Evolutionary conservation across 23 tunicate genomes (phyloP).

Genomic region (Ascidia mentula): DNA sequence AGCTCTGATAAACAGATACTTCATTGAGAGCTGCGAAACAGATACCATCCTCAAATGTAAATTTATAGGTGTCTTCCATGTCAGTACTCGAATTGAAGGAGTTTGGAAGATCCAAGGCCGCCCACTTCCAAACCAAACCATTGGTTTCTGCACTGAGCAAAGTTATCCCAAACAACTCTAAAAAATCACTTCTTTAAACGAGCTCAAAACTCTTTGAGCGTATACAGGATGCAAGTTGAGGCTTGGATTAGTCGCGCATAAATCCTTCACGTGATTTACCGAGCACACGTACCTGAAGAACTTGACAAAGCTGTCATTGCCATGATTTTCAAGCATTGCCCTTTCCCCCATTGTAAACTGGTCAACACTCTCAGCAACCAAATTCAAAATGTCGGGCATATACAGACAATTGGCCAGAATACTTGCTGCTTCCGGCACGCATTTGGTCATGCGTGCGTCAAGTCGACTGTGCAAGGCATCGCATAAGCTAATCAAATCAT

Average conservation of each 20-base stretch:
- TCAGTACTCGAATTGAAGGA: neutral
- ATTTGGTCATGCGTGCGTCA: conserved; percentile 9
- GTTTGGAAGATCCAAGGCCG: neutral
- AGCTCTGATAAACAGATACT: neutral
- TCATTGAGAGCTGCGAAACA: neutral
- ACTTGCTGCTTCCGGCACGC: neutral
- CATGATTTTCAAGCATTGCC: neutral
- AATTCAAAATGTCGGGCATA: conserved; percentile 6
- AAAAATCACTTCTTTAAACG: neutral
- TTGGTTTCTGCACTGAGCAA: conserved; percentile 8
- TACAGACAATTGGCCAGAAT: neutral
- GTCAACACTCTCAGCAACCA: neutral
- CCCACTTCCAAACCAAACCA: neutral
- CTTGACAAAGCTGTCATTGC: neutral
- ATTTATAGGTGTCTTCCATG: neutral
- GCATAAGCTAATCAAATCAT: neutral
- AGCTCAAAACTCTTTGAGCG: neutral
- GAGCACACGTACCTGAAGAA: conserved; percentile 4
- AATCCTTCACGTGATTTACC: conserved; percentile 6
- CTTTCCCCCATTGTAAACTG: neutral
- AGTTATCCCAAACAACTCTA: conserved; percentile 12
- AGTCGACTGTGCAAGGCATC: conserved; percentile 1
- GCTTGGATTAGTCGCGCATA: neutral
- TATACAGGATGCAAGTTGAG: neutral
- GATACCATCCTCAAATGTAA: neutral